Percentiles rank a stretch among this genome's conserved stretches.
phyloP scores from a whole-genome alignment of 2,888 invertebrate species.

The Gibbula magus region DNA sequence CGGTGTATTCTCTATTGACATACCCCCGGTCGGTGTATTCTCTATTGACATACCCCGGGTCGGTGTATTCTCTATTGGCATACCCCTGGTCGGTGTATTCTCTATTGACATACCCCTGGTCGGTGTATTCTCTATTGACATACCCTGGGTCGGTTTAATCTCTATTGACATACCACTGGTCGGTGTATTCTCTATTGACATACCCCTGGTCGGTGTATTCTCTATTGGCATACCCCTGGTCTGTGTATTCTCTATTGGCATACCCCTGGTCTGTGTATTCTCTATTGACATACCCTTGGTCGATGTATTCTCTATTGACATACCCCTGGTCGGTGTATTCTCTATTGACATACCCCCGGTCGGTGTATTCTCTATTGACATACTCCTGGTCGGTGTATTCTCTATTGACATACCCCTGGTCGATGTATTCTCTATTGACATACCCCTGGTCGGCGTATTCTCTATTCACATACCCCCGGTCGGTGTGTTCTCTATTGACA shows the following conservation, averaged over 20 bases:
- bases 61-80: constrained; percentile 96
- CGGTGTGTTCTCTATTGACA: constrained; percentile 96
- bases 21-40: constrained; percentile 90
- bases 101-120: constrained; percentile 91
- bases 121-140: constrained; percentile 96
- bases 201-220: constrained; percentile 90
- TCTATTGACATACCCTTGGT: constrained; percentile 91
- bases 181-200: constrained; percentile 96
- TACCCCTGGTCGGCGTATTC: constrained; percentile 90
- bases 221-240: constrained; percentile 91
- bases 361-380: constrained; percentile 96
- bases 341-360: constrained; percentile 91
- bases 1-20: constrained; percentile 96
- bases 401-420: constrained; percentile 91
- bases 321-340: constrained; percentile 90
- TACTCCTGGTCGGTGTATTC: constrained; percentile 90
- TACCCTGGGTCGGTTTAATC: constrained; percentile 90
- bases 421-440: constrained; percentile 96
- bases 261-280: constrained; percentile 90
- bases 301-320: constrained; percentile 96
- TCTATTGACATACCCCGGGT: constrained; percentile 91
- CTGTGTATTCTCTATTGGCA: constrained; percentile 96
- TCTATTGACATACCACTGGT: constrained; percentile 91
- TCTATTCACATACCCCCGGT: constrained; percentile 91
- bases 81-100: constrained; percentile 90